Conservation (phyloP, 37 sponge, comb jelly and placozoan species). For the Hexactinellida sp. region DNA sequence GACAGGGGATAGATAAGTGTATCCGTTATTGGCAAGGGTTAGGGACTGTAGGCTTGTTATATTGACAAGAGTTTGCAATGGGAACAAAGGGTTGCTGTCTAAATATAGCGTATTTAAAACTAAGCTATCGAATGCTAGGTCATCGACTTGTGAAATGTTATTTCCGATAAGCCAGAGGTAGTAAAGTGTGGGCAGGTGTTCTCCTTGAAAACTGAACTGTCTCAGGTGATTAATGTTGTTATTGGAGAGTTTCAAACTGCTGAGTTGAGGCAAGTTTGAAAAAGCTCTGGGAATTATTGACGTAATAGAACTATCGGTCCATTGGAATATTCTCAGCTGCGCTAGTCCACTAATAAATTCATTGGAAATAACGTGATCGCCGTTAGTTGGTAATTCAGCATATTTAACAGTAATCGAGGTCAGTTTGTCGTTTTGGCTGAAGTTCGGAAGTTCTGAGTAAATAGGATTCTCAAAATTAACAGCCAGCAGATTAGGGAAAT, state of each 20-base stretch:
- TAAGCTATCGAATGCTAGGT: background rate
- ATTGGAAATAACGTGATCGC: background rate
- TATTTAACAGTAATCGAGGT: background rate
- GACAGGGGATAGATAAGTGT: background rate
- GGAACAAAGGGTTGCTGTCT: background rate
- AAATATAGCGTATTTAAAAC: background rate
- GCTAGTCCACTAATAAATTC: background rate
- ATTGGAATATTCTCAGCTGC: background rate
- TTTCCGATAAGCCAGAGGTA: background rate
- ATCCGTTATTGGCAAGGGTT: background rate
- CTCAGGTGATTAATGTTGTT: background rate
- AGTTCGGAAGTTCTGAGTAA: background rate
- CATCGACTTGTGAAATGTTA: background rate
- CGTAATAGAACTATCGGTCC: background rate
- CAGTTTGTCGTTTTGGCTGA: background rate
- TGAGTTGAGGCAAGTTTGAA: background rate
- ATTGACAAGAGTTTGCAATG: background rate
- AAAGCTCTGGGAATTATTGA: background rate
- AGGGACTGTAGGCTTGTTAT: background rate
- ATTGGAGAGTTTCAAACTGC: background rate
- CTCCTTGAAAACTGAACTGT: background rate
- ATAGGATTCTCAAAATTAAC: slow-evolving; percentile 1
- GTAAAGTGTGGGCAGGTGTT: background rate
- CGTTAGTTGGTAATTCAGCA: background rate
- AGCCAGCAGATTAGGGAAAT: background rate